Base-by-base conservation (phyloP, 2,113 vertebrate species). In the Martes martes region DNA sequence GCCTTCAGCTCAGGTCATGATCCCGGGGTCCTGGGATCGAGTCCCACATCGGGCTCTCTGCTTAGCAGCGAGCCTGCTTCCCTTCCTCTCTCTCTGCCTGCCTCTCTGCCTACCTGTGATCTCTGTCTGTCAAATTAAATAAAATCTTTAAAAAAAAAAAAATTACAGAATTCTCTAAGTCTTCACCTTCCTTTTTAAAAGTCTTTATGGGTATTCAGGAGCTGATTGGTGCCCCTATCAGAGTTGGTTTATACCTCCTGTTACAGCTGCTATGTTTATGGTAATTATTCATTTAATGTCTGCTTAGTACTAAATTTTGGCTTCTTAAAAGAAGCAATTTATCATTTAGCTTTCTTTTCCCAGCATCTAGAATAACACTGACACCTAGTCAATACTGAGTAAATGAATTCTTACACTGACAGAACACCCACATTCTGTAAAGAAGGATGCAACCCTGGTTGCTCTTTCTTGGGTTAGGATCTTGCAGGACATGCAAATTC, bases 251-350 rank as follows among this genome's bases (percentile, higher is more conserved):
- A 33, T 76, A 47, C 6, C 21, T 81, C 16, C 55, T 91, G 21
- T 69, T 57, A 45, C 0, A 52, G 55, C 4, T 16, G 2, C 93
- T 52, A 33, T 2, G 11, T 50, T 93, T 52, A 55, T 28, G 50
- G 31, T 89, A 52, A 90, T 71, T 97, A 94, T 94, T 71, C 96
- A 94, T 94, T 95, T 83, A 92, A 57, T 95, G 50, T 50, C n/a
- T 85, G 19, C 24, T 82, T 9, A 65, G 26, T 28, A 65, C 28
- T 92, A 87, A 52, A 50, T 79, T 50, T 85, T 89, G 59, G 14
- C 39, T 83, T 79, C 18, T 94, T n/a, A 67, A 36, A 74, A 83
- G 83, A 7, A 71, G 9, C 13, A 19, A 86, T 86, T 86, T 85
- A 86, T 94, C 57, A 89, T 23, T 65, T 84, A 91, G 67, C 28